Evolutionary conservation across 1,140 invertebrate species (phyloP).

Genomic region (Drosophila gunungcola): DNA sequence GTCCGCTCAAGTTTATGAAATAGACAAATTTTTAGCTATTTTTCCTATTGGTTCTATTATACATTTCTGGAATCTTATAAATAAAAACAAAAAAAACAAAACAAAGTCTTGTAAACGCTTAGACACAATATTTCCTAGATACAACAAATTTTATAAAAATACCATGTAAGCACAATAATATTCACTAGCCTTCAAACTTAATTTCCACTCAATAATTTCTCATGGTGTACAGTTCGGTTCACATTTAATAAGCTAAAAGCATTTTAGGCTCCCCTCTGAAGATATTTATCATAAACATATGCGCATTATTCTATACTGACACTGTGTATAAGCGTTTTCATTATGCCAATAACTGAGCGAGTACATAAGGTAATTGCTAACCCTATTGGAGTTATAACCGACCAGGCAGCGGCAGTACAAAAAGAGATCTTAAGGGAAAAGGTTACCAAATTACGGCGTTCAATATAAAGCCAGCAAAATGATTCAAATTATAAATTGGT

Average conservation of each 20-base stretch:
- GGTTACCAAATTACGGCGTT: conserved; percentile 20
- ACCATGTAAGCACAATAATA: background rate
- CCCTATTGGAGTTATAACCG: conserved; percentile 18
- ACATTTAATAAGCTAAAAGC: conserved; percentile 82
- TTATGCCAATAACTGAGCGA: conserved; percentile 52
- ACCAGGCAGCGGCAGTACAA: conserved; percentile 32
- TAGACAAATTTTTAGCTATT: background rate
- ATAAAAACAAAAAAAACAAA: too few relatives aligned
- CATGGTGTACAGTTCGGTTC: conserved; percentile 29
- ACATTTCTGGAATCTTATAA: too few relatives aligned
- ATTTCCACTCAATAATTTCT: conserved; percentile 15
- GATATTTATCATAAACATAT: conserved; percentile 81
- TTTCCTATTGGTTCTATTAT: background rate
- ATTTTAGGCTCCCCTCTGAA: conserved; percentile 56
- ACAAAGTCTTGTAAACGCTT: too few relatives aligned
- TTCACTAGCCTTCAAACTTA: background rate
- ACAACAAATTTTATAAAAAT: too few relatives aligned
- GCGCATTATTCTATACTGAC: conserved; percentile 55
- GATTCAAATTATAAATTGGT: conserved; percentile 73
- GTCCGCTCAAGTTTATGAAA: too few relatives aligned
- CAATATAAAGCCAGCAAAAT: conserved; percentile 29
- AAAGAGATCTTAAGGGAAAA: conserved; percentile 13
- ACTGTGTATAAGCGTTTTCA: conserved; percentile 53
- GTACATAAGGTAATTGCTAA: conserved; percentile 42
- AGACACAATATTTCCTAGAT: too few relatives aligned